Percentiles rank a stretch among this genome's conserved stretches.
These are phyloP conservation scores for Drosophila fungiperda DNA, from an alignment of 2,888 invertebrate genomes.

Conservation along the genomic window DNA sequence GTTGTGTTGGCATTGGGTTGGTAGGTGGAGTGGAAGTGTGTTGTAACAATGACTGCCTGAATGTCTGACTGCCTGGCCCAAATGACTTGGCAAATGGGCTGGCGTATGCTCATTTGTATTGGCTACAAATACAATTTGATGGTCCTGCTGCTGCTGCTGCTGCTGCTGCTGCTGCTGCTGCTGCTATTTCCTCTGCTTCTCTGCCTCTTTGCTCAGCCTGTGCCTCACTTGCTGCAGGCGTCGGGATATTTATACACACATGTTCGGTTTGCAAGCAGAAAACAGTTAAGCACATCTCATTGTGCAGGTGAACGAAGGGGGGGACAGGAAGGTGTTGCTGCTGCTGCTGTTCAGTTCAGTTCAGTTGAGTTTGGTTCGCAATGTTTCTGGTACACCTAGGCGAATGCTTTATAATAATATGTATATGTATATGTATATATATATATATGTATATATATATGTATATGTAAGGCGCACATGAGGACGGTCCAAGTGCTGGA, in stretches of 20 bases:
- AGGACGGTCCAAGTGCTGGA: constrained; percentile 55
- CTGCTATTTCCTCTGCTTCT: too few species aligned
- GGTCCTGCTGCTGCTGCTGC: constrained; percentile 23
- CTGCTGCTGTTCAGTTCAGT: constrained; percentile 11
- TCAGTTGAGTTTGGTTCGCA: constrained; percentile 22
- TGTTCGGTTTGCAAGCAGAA: constrained; percentile 65
- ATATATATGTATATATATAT: constrained; percentile 53
- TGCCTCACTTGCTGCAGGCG: constrained; percentile 56
- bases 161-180: constrained; percentile 9
- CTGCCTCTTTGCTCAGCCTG: not conserved
- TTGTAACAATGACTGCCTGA: constrained; percentile 38
- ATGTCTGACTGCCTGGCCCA: constrained; percentile 65
- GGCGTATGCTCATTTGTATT: constrained; percentile 80
- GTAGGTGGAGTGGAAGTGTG: not conserved
- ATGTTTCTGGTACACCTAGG: constrained; percentile 68
- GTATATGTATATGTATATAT: constrained; percentile 56
- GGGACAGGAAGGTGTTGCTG: not conserved
- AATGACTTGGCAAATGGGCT: constrained; percentile 75
- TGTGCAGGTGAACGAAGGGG: not conserved
- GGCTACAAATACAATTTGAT: constrained; percentile 80
- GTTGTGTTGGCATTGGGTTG: constrained; percentile 15
- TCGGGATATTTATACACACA: constrained; percentile 67
- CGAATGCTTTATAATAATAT: constrained; percentile 79
- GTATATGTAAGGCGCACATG: constrained; percentile 32
- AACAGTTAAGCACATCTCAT: constrained; percentile 67